These are phyloP conservation scores for Cricetomys ansorgei DNA, from an alignment of 2,113 vertebrate species.

Conservation along the genomic window DNA sequence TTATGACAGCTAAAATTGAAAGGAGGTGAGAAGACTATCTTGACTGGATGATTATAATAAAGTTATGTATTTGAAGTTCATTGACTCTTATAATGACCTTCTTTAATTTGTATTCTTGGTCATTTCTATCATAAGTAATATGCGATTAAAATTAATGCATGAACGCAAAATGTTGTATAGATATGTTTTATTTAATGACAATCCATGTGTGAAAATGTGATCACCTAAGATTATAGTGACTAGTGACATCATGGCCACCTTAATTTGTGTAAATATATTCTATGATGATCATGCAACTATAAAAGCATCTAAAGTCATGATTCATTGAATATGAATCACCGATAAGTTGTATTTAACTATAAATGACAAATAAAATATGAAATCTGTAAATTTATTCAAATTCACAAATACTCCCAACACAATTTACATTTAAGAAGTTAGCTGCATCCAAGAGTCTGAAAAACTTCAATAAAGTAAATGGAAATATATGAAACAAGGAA, in stretches of 20 bases:
- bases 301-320: not conserved
- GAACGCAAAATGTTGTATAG: not conserved
- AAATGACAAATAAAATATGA: not conserved
- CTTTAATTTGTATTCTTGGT: not conserved
- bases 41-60: not conserved
- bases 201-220: not conserved
- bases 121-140: not conserved
- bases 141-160: not conserved
- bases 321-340: not conserved
- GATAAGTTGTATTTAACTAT: not conserved
- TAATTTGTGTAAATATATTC: not conserved
- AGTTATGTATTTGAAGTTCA: not conserved
- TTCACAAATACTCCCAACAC: not conserved
- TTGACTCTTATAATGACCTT: not conserved
- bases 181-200: not conserved
- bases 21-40: not conserved
- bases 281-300: not conserved
- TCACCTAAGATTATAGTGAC: not conserved
- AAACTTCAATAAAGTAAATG: not conserved
- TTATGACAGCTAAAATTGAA: not conserved
- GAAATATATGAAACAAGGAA: not conserved
- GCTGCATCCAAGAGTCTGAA: not conserved
- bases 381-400: not conserved
- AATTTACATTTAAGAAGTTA: not conserved
- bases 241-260: not conserved